Evolutionary conservation across 2,797 vertebrate species (phyloP), one percentile per base, ranked within the genome.

Genomic region (Amphiprion clarkii): DNA sequence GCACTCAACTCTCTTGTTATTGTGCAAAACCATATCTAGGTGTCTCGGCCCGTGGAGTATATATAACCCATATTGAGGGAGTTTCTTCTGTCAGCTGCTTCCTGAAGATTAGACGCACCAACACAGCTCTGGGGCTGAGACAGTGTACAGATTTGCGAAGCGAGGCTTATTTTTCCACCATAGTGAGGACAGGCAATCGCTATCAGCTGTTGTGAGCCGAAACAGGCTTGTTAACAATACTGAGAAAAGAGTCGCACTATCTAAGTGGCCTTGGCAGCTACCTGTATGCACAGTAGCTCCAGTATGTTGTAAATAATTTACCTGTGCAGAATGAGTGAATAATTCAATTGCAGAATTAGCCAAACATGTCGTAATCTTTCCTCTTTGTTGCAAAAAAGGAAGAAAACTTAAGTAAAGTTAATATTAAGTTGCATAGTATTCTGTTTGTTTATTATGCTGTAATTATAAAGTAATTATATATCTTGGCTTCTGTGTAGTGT

Each of bases 241-340:
- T 19, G 74, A 77, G 63, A 74, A 81, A 64, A 59, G 40, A 68
- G 53, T 48, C 3, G 21, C 46, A 40, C n/a, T 4, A 68, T 40
- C 48, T 51, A 19, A 64, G 54, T 27, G 27, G 60, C 66, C 68
- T 70, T 42, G n/a, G 33, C 56, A 13, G 23, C 58, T 63, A 58
- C 67, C 58, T 64, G 48, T 33, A 65, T 60, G 51, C 71, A 71
- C 71, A 57, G 67, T 31, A 39, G 73, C 81, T 71, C 71, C 68
- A 55, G 68, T 19, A 44, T 57, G 73, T 52, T 19, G 81, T 95
- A 82, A 93, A 94, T 94, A 91, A 94, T 93, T 94, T 71, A 94
- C 85, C 63, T 80, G 63, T 65, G 58, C 83, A 74, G 78, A 82
- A 63, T 46, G n/a, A 42, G 62, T 94, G 64, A 94, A 94, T 93